Evolutionary conservation across 2,888 invertebrate genomes (phyloP).

Genomic region (Thera britannica): DNA sequence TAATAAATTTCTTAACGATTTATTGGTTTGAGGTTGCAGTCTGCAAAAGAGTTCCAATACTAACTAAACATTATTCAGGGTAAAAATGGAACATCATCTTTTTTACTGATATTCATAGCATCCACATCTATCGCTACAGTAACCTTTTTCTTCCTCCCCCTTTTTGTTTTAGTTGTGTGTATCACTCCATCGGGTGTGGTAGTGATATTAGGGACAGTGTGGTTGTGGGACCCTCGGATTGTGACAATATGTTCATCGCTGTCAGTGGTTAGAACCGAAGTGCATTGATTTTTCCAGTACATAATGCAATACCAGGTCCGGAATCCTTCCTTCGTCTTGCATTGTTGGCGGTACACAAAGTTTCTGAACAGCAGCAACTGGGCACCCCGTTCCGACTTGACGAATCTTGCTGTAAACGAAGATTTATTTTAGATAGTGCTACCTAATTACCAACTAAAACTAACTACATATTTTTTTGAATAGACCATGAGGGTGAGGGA

Average conservation of each 20-base stretch:
- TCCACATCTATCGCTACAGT: conserved; percentile 15
- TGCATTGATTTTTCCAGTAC: conserved; percentile 53
- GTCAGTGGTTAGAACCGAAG: conserved; percentile 52
- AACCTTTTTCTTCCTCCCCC: conserved; percentile 26
- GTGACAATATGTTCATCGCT: conserved; percentile 52
- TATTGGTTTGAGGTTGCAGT: not conserved
- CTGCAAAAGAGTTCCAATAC: not conserved
- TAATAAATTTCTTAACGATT: too few species aligned
- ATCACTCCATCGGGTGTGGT: conserved; percentile 51
- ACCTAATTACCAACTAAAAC: conserved; percentile 14
- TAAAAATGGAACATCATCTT: conserved; percentile 13
- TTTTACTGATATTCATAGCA: not conserved
- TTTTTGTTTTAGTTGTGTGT: conserved; percentile 13
- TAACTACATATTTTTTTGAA: not conserved
- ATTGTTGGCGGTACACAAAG: conserved; percentile 53
- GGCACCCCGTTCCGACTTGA: conserved; percentile 54
- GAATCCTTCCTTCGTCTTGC: conserved; percentile 52
- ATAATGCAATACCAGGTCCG: conserved; percentile 60
- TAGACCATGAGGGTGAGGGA: not conserved
- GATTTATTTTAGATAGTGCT: conserved; percentile 7
- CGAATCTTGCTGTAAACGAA: conserved; percentile 51
- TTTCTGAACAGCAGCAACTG: conserved; percentile 51
- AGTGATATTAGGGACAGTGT: conserved; percentile 48
- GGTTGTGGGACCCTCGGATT: conserved; percentile 56
- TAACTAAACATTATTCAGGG: conserved; percentile 5